A percentile compares a stretch with the other conserved stretches of the same genome.
Conservation (phyloP, 2,113 vertebrate species). For the Cyanoliseus patagonus region DNA sequence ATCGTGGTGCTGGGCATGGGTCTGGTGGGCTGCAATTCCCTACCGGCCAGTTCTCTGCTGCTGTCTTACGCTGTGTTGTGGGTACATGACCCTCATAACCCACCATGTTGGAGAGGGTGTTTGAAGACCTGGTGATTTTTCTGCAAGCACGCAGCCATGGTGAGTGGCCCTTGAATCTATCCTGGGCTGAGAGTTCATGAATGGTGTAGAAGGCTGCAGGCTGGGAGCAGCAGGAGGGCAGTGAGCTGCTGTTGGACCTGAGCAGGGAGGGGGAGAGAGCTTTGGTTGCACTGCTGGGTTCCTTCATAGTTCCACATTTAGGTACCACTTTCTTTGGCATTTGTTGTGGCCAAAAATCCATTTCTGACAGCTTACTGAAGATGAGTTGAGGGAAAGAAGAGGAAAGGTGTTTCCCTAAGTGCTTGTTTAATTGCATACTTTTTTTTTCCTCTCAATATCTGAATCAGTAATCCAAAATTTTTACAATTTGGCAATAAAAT, state of each 20-base stretch:
- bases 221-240: background rate
- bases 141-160: background rate
- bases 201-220: background rate
- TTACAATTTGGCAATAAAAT: background rate
- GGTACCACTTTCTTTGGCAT: rapidly evolving
- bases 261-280: background rate
- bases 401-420: background rate
- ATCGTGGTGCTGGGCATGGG: background rate
- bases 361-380: background rate
- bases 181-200: background rate
- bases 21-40: slow-evolving; percentile 25
- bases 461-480: background rate
- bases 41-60: background rate
- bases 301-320: rapidly evolving
- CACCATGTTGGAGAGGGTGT: background rate
- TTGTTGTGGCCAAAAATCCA: background rate
- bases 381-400: background rate
- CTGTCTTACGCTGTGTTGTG: rapidly evolving
- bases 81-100: background rate
- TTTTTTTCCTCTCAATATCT: background rate
- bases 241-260: background rate
- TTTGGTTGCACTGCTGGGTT: background rate
- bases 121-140: background rate
- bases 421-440: background rate
- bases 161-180: background rate